These are phyloP conservation scores for Thymelicus lineola DNA, from an alignment of 2,888 invertebrate species.

Conservation along the genomic window DNA sequence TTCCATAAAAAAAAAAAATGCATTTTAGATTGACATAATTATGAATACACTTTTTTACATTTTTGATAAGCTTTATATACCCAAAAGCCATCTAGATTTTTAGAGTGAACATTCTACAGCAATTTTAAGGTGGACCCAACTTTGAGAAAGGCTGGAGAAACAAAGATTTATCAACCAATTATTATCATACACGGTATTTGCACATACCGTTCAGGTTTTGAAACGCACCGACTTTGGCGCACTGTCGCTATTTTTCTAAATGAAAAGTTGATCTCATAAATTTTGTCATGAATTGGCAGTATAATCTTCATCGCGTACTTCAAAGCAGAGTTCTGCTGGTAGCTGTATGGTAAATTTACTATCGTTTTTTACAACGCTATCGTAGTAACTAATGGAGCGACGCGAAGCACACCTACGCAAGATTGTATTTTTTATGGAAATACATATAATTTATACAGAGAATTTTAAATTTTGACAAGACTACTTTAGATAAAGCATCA, in stretches of 20 bases:
- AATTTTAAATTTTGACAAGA: too few species aligned
- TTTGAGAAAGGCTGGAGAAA: constrained; percentile 21
- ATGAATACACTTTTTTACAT: too few species aligned
- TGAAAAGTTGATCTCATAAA: constrained; percentile 54
- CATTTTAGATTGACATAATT: too few species aligned
- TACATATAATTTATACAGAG: too few species aligned
- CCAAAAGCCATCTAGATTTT: too few species aligned
- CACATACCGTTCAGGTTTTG: constrained; percentile 36
- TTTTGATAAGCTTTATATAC: too few species aligned
- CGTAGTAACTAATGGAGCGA: constrained; percentile 25
- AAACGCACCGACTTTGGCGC: constrained; percentile 47
- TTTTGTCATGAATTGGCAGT: constrained; percentile 48
- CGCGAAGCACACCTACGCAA: constrained; percentile 12
- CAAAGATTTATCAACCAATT: constrained; percentile 46
- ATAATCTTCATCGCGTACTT: constrained; percentile 33
- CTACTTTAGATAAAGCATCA: too few species aligned
- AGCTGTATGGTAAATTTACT: constrained; percentile 27
- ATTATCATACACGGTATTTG: constrained; percentile 42
- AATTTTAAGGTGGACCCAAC: neutral
- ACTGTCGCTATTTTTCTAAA: constrained; percentile 43
- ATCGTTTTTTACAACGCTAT: constrained; percentile 26
- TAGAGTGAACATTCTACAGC: too few species aligned
- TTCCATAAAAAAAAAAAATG: too few species aligned
- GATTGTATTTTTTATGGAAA: too few species aligned
- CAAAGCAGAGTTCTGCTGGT: constrained; percentile 23